phyloP scores from a whole-genome alignment of 2,797 vertebrate genomes.

The Epinephelus coioides region DNA sequence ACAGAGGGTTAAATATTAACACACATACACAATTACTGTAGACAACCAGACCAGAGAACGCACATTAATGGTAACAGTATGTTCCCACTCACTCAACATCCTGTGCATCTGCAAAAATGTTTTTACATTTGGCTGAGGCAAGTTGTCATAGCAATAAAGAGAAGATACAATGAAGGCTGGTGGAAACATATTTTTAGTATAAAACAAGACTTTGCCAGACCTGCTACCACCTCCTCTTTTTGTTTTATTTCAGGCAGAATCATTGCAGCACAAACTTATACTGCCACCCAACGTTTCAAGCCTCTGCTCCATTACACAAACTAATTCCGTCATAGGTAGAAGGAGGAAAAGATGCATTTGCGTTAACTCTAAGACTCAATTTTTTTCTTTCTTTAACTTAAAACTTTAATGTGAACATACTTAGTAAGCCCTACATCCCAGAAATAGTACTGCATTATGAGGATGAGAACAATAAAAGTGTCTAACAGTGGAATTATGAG shows the following conservation, averaged over 20 bases:
- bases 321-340: no score
- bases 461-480: not conserved
- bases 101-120: not conserved
- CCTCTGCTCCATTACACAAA: not conserved
- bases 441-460: not conserved
- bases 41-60: not conserved
- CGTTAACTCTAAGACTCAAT: no score
- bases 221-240: not conserved
- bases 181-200: slow-evolving; percentile 14
- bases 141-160: not conserved
- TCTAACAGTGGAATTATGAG: not conserved
- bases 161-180: slow-evolving; percentile 12
- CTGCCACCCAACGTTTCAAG: not conserved
- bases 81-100: slow-evolving; percentile 6
- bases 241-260: slow-evolving; percentile 12
- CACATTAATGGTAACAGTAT: not conserved
- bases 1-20: not conserved
- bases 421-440: not conserved
- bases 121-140: slow-evolving; percentile 2
- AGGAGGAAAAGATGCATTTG: no score
- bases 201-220: slow-evolving; percentile 15
- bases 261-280: not conserved
- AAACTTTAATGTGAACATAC: not conserved
- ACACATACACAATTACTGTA: no score
- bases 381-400: not conserved